Base-by-base conservation (phyloP, 1,140 invertebrate species). In the Neoseiulus cucumeris region DNA sequence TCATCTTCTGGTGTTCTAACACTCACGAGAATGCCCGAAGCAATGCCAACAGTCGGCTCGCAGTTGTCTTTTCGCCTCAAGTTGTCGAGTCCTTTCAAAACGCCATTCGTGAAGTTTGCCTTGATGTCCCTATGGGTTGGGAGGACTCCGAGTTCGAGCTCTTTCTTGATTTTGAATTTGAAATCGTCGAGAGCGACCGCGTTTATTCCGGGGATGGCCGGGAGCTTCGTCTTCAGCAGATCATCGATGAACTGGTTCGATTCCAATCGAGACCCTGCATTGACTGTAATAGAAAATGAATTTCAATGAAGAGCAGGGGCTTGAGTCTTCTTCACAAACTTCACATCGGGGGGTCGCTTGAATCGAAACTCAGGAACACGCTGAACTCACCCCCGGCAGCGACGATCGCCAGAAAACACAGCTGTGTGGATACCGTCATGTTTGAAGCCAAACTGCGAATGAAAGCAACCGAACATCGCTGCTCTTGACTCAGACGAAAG, bases 101-200 rank as follows among this genome's bases (percentile, higher is more conserved):
- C 22, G 17, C 51, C 51, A 59, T 59, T 59, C 14, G 51, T 59
- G 22, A 59, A 59, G 22, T 59, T 59, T 5, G 51, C 51, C 22
- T 59, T 59, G 51, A 59, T 59, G 22, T 59, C 51, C 14, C 51
- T 12, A 33, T 59, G 51, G 25, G 51, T 59, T 2, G 51, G 51
- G 1, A 59, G 51, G 9, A 59, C 33, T 29, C 51, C 51, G 1
- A 59, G 51, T 25, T 59, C 51, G 25, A 59, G 33, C 51, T 59
- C 51, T 25, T 59, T 59, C 22, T 59, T 59, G 22, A 59, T 59
- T 25, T 59, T 59, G 9, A 59, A 59, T 25, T 59, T 59, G 33
- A 59, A 59, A 25, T 59, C 51, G 33, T 59, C 51, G 14, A 59
- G 22, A 14, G 51, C 25, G 25, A 59, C 51, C 33, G 25, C 51